These are phyloP conservation scores for Brenthis hecate DNA, from an alignment of 2,888 invertebrate genomes.

Conservation along the genomic window DNA sequence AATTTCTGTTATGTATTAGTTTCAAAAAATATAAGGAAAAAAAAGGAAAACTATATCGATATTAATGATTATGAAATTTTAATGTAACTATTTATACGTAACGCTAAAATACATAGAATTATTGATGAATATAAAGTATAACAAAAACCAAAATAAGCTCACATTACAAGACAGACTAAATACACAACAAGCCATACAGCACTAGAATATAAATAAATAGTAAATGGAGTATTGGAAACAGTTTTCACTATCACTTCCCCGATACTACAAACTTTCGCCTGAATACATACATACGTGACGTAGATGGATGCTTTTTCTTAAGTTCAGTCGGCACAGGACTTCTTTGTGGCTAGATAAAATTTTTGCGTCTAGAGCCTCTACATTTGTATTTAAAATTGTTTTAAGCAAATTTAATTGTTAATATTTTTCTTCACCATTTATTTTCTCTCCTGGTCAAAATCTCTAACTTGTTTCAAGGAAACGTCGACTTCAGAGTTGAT, in stretches of 20 bases:
- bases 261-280: conserved; percentile 8
- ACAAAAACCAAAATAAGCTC: too few relatives aligned
- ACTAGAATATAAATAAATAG: not conserved
- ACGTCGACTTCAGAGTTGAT: too few relatives aligned
- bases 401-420: not conserved
- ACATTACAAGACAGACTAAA: not conserved
- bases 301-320: conserved; percentile 12
- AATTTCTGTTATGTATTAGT: too few relatives aligned
- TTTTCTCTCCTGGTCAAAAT: too few relatives aligned
- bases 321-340: not conserved
- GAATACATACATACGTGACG: conserved; percentile 12
- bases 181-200: not conserved
- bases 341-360: not conserved
- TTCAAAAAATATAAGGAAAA: too few relatives aligned
- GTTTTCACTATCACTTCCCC: conserved; percentile 12
- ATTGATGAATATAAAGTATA: too few relatives aligned
- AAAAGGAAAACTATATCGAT: too few relatives aligned
- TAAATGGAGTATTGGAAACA: not conserved
- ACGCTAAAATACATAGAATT: too few relatives aligned
- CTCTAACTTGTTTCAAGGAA: too few relatives aligned
- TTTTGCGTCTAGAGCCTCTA: not conserved
- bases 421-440: not conserved
- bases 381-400: not conserved
- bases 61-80: too few relatives aligned
- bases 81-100: too few relatives aligned